Percentiles rank a stretch among this genome's conserved stretches.
These are phyloP conservation scores for Fulmarus glacialis DNA, from an alignment of 2,113 vertebrate species.

Conservation along the genomic window DNA sequence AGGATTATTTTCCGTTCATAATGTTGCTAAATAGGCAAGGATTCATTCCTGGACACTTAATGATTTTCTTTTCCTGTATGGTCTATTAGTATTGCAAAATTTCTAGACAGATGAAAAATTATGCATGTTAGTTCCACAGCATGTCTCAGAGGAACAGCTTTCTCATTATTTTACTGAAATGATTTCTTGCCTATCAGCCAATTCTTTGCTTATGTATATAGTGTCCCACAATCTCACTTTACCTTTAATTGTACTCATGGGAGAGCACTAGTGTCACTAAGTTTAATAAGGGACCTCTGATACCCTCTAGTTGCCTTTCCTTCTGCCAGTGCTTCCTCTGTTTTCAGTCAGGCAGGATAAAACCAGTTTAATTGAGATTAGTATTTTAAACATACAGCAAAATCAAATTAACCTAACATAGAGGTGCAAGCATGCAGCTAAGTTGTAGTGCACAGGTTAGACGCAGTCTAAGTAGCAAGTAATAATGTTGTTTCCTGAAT, in stretches of 20 bases:
- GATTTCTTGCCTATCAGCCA: conserved; percentile 30
- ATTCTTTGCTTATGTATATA: not conserved
- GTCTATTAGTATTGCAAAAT: conserved; percentile 25
- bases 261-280: conserved; percentile 52
- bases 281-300: conserved; percentile 48
- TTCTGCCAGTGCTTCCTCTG: not conserved
- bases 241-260: conserved; percentile 67
- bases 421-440: not conserved
- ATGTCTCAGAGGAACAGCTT: conserved; percentile 25
- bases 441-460: not conserved
- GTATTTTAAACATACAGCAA: not conserved
- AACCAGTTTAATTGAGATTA: not conserved
- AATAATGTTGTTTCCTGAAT: not conserved
- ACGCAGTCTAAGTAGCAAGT: not conserved
- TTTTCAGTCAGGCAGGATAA: not conserved
- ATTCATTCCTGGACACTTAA: not conserved
- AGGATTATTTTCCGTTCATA: conserved; percentile 16
- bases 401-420: not conserved
- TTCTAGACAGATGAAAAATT: conserved; percentile 24
- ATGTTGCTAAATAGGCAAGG: not conserved
- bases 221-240: conserved; percentile 22
- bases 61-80: not conserved
- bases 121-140: not conserved
- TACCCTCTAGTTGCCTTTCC: not conserved
- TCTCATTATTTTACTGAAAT: conserved; percentile 65